Evolutionary conservation across 2,113 vertebrate genomes (phyloP), one percentile per base, ranked within the genome.

Genomic region (Dolichallabes microphthalmus): DNA sequence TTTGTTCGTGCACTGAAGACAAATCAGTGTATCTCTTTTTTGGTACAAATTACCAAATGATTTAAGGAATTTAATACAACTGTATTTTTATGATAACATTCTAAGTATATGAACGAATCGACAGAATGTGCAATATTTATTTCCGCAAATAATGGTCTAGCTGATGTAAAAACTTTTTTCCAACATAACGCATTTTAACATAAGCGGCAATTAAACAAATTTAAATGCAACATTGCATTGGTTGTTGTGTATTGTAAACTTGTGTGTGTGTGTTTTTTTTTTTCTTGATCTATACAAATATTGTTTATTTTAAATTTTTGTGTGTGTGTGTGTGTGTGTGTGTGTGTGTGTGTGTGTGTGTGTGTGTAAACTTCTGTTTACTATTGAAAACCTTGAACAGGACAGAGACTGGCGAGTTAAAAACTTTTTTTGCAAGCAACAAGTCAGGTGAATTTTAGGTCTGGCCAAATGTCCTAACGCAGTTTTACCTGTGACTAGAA

Each of bases 1-100:
- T 1, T 96, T 98, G 89, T 94, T 91, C 0, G 80, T 92, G 10
- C 95, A 93, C 90, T 95, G 90, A 93, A 89, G 9, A 45, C 69
- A 78, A 82, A 75, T 25, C 52, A 82, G n/a, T 45, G 35, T 66
- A 79, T 80, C 17, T 25, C 68, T 73, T 88, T 90, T 89, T 90
- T 35, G 90, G 53, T 27, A 11, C 74, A 61, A 8, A 30, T 86
- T 82, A 14, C 68, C 45, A 27, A 35, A 27, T 61, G 39, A 32
- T 75, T 82, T 53, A 76, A 32, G 10, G 14, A 30, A 19, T 64
- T 75, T 2, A 75, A n/a, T 60, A 12, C 64, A 52, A 1, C 19
- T 35, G 19, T 39, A 25, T 30, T 32, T 64, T 57, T 32, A 32
- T 25, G n/a, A 64, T 39, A 84, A 8, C 20, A 75, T 7, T 32